Evolutionary conservation across 2,888 invertebrate species (phyloP).

Genomic region (Meteorus cinctellus): DNA sequence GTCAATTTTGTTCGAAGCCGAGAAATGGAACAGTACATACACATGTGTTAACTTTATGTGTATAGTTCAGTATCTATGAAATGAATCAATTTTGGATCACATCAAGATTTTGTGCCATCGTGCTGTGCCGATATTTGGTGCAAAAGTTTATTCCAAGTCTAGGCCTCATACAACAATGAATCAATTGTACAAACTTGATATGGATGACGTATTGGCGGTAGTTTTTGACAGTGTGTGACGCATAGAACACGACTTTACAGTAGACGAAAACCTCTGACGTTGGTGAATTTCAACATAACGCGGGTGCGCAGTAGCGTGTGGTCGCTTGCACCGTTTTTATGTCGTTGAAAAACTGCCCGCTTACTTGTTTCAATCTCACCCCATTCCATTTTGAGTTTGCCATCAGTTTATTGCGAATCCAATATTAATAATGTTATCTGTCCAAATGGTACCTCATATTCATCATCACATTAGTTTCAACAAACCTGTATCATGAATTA

Average conservation of each 20-base stretch:
- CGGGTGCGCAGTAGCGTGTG: constrained; percentile 28
- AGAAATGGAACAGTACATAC: neutral
- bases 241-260: neutral
- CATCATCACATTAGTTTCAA: neutral
- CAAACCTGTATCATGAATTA: neutral
- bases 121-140: neutral
- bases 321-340: constrained; percentile 14
- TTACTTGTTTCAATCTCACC: neutral
- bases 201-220: neutral
- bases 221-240: neutral
- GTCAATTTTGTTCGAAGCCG: neutral
- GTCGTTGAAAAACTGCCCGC: neutral
- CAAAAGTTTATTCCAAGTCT: neutral
- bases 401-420: neutral
- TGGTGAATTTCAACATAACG: constrained; percentile 1
- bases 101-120: neutral
- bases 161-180: neutral
- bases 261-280: constrained; percentile 17
- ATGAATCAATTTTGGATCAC: neutral
- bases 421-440: neutral
- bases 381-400: constrained; percentile 5
- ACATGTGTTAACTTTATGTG: neutral
- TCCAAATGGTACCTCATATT: neutral
- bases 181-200: neutral
- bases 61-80: neutral